phyloP scores from a whole-genome alignment of 35 echinoderm and acorn worm genomes.

The Chiridota heheva region DNA sequence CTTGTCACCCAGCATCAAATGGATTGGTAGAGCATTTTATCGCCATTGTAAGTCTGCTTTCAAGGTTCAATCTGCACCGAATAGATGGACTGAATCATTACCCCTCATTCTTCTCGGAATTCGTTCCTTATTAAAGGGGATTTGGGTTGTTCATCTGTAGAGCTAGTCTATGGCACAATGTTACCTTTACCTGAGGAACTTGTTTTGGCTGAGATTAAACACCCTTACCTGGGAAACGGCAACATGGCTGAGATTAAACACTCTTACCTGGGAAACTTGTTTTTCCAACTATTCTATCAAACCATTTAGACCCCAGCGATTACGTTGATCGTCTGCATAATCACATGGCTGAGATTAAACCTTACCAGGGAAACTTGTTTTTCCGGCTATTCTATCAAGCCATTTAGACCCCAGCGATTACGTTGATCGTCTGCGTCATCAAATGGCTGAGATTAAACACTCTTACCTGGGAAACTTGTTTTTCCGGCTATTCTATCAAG shows the following conservation, averaged over 20 bases:
- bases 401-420: conserved; percentile 50
- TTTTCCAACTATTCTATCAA: too few relatives aligned
- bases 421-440: conserved; percentile 21
- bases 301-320: too few relatives aligned
- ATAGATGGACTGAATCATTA: conserved; percentile 37
- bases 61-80: conserved; percentile 16
- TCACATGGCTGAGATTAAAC: too few relatives aligned
- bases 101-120: conserved; percentile 41
- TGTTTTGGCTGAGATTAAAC: background rate
- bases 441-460: conserved; percentile 23
- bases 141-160: conserved; percentile 33
- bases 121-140: conserved; percentile 37
- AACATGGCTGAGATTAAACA: background rate
- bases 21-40: conserved; percentile 16
- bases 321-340: too few relatives aligned
- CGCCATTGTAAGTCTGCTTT: conserved; percentile 43
- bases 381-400: too few relatives aligned
- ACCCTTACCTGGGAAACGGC: conserved; percentile 24
- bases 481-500: too few relatives aligned
- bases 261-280: too few relatives aligned
- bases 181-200: conserved; percentile 21
- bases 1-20: too few relatives aligned
- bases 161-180: conserved; percentile 47
- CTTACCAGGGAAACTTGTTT: too few relatives aligned
- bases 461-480: background rate